Conservation (phyloP, 1,140 invertebrate genomes). For the Linepithema humile region DNA sequence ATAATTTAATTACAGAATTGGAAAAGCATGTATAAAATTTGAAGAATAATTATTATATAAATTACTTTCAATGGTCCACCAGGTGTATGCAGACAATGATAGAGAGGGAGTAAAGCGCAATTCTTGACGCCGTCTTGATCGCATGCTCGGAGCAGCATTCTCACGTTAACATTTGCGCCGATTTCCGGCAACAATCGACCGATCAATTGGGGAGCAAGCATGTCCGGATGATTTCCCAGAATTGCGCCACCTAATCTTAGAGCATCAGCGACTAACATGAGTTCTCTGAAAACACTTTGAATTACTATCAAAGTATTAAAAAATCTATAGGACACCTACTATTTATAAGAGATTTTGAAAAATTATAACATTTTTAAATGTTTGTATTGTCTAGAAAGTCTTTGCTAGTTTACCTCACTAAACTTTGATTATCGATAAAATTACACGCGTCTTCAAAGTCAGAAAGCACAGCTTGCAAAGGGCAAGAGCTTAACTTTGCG, state of each 20-base stretch:
- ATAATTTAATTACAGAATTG: not conserved
- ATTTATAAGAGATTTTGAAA: not conserved
- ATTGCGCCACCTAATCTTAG: constrained; percentile 96
- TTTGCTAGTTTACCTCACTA: constrained; percentile 87
- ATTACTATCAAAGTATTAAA: not conserved
- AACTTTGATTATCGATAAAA: constrained; percentile 93
- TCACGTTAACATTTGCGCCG: constrained; percentile 92
- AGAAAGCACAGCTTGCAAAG: constrained; percentile 95
- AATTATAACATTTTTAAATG: not conserved
- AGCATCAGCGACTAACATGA: constrained; percentile 97
- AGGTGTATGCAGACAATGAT: constrained; percentile 98
- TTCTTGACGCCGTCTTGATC: constrained; percentile 93
- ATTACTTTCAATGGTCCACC: constrained; percentile 97
- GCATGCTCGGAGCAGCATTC: constrained; percentile 95
- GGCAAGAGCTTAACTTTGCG: constrained; percentile 97
- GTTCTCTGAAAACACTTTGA: constrained; percentile 87
- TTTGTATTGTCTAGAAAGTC: not conserved
- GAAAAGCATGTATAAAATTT: not conserved
- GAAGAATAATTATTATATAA: constrained; percentile 1
- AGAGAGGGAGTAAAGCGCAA: constrained; percentile 95
- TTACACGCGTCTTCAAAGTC: constrained; percentile 98
- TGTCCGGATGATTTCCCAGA: constrained; percentile 95
- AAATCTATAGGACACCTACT: not conserved
- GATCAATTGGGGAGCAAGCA: constrained; percentile 97
- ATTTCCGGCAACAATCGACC: constrained; percentile 97